These are phyloP conservation scores for Morpho achilles DNA, from an alignment of 2,888 invertebrate species.

Conservation along the genomic window DNA sequence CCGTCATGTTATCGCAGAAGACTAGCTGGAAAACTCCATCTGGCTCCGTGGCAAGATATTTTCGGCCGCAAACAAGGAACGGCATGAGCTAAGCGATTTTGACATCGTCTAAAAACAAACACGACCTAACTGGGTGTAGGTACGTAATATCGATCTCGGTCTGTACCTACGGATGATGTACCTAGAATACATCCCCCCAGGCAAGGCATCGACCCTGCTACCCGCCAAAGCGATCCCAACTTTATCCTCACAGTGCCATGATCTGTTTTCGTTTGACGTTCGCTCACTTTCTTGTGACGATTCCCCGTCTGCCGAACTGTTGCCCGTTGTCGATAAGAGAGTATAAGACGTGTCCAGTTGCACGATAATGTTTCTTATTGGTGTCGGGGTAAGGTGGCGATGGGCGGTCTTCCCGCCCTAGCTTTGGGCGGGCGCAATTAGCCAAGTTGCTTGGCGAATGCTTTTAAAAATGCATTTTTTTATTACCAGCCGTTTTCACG, in stretches of 20 bases:
- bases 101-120: constrained; percentile 52
- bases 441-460: constrained; percentile 44
- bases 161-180: constrained; percentile 71
- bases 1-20: constrained; percentile 20
- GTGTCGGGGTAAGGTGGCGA: constrained; percentile 33
- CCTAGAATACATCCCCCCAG: constrained; percentile 46
- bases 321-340: constrained; percentile 63
- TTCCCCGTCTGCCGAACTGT: constrained; percentile 57
- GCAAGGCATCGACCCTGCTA: constrained; percentile 48
- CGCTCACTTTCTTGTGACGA: constrained; percentile 59
- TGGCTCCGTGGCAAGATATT: constrained; percentile 22
- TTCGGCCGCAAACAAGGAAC: constrained; percentile 24
- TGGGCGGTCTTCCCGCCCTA: constrained; percentile 62
- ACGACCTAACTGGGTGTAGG: constrained; percentile 45
- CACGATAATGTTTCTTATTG: constrained; percentile 59
- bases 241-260: constrained; percentile 38
- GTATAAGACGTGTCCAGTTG: constrained; percentile 52
- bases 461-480: constrained; percentile 60
- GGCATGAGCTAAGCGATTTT: constrained; percentile 29
- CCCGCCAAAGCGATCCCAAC: constrained; percentile 34
- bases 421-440: constrained; percentile 71
- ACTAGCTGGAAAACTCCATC: constrained; percentile 22
- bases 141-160: constrained; percentile 61
- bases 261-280: constrained; percentile 51
- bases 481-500: constrained; percentile 47